phyloP scores from a whole-genome alignment of 92 coral and sea anemone species.

The Muricea muricata region DNA sequence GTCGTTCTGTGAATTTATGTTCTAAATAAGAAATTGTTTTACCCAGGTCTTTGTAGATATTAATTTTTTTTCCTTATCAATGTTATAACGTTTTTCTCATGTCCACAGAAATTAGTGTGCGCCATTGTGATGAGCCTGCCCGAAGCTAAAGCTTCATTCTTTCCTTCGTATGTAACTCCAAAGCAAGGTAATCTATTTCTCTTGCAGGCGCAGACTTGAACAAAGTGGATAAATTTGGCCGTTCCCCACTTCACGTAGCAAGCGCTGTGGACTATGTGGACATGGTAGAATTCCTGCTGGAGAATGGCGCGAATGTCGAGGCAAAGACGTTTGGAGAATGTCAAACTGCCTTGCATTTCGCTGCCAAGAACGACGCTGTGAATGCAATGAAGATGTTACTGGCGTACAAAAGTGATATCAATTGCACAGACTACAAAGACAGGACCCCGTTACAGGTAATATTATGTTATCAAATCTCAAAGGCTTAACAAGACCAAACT shows the following conservation, averaged over 20 bases:
- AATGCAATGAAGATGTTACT: constrained; percentile 29
- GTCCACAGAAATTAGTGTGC: too few relatives aligned
- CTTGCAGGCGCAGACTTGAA: constrained; percentile 30
- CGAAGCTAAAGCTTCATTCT: too few relatives aligned
- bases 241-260: constrained; percentile 34
- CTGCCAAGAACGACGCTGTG: constrained; percentile 38
- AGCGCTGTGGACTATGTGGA: constrained; percentile 35
- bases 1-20: too few relatives aligned
- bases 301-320: constrained; percentile 14
- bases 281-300: constrained; percentile 30
- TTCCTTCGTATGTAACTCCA: too few relatives aligned
- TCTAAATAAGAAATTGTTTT: too few relatives aligned
- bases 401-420: constrained; percentile 15
- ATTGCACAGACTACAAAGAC: constrained; percentile 25
- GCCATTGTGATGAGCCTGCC: too few relatives aligned
- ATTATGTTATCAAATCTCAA: too few relatives aligned
- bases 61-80: too few relatives aligned
- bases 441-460: constrained; percentile 43
- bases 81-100: too few relatives aligned
- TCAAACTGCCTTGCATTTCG: constrained; percentile 36
- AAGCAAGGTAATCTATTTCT: too few relatives aligned
- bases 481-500: too few relatives aligned
- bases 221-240: constrained; percentile 43
- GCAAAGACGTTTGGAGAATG: constrained; percentile 27
- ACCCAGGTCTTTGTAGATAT: too few relatives aligned